Evolutionary conservation across 2,888 invertebrate genomes (phyloP).

Genomic region (Campoplex nolae): DNA sequence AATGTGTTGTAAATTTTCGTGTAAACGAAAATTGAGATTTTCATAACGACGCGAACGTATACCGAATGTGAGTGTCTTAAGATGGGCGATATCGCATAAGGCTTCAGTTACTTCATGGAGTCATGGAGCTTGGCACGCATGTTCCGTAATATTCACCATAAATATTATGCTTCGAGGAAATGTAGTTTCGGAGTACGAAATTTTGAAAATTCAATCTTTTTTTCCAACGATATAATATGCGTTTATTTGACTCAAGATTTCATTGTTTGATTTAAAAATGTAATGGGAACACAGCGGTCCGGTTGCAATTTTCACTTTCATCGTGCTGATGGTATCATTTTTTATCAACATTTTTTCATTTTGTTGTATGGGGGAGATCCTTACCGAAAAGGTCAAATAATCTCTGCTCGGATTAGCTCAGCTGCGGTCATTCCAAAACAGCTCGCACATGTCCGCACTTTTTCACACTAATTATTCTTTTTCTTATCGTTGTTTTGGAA

Average conservation of each 20-base stretch:
- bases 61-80: too few species aligned
- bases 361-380: conserved; percentile 66
- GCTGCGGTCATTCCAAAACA: neutral
- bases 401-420: neutral
- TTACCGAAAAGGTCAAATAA: conserved; percentile 58
- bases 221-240: neutral
- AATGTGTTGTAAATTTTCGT: too few species aligned
- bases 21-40: too few species aligned
- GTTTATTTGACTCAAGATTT: neutral
- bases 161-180: neutral
- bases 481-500: neutral
- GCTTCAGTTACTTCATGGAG: too few species aligned
- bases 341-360: conserved; percentile 65
- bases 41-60: too few species aligned
- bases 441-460: neutral
- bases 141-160: neutral
- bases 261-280: conserved; percentile 26
- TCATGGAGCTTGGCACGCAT: conserved; percentile 4
- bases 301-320: conserved; percentile 55
- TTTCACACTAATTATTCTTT: neutral
- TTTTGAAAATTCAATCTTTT: too few species aligned
- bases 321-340: conserved; percentile 58
- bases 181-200: too few species aligned
- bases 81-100: too few species aligned
- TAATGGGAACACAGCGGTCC: conserved; percentile 63